Evolutionary conservation across 2,113 vertebrate genomes (phyloP).

Genomic region (Tupaia chinensis): DNA sequence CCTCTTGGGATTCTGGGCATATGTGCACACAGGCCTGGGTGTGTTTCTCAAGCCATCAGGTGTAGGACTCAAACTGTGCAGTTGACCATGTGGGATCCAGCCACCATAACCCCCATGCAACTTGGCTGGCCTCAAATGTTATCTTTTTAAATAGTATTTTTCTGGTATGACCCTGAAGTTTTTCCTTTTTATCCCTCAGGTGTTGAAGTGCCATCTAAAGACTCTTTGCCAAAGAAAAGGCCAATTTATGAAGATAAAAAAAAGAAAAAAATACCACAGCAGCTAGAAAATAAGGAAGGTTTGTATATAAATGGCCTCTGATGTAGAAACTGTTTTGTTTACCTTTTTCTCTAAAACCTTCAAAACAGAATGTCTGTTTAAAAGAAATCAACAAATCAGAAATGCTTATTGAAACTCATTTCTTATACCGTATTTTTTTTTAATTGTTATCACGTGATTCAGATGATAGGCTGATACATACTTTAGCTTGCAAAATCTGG

Average conservation of each 20-base stretch:
- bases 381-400: not conserved
- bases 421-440: not conserved
- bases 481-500: slow-evolving; percentile 10
- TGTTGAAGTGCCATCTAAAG: slow-evolving; percentile 98
- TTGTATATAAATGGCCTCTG: slow-evolving; percentile 14
- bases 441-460: not conserved
- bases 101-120: no score
- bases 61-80: no score
- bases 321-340: slow-evolving; percentile 21
- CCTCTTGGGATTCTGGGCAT: no score
- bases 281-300: slow-evolving; percentile 93
- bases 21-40: no score
- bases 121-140: not conserved
- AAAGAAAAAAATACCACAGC: slow-evolving; percentile 93
- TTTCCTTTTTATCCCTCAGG: slow-evolving; percentile 85
- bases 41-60: no score
- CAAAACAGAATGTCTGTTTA: not conserved
- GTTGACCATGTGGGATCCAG: no score
- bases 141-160: not conserved
- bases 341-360: not conserved
- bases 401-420: not conserved
- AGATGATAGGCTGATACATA: not conserved
- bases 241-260: slow-evolving; percentile 97
- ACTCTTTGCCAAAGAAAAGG: slow-evolving; percentile 97
- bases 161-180: not conserved